Evolutionary conservation across 2,888 invertebrate species (phyloP).

Genomic region (Trypoxylon attenuatum): DNA sequence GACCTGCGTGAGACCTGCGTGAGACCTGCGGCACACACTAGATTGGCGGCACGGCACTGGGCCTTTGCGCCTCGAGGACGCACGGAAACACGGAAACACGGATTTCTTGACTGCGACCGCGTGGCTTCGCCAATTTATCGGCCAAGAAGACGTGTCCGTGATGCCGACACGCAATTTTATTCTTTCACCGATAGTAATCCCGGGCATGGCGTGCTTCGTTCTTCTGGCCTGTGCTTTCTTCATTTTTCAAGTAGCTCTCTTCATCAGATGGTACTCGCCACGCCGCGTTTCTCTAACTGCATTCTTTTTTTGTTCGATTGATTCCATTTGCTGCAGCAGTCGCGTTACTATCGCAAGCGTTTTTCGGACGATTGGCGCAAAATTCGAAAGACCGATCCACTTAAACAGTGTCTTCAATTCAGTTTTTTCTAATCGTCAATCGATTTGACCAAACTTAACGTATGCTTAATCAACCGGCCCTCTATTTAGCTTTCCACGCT

Average conservation of each 20-base stretch:
- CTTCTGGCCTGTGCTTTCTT: constrained; percentile 17
- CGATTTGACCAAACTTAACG: constrained; percentile 27
- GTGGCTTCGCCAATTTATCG: constrained; percentile 43
- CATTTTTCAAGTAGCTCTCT: constrained; percentile 19
- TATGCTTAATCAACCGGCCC: constrained; percentile 26
- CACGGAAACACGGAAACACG: constrained; percentile 42
- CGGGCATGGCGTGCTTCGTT: constrained; percentile 63
- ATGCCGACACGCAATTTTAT: constrained; percentile 50
- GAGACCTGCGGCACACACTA: constrained; percentile 51
- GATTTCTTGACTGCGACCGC: constrained; percentile 44
- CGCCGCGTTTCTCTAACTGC: constrained; percentile 7
- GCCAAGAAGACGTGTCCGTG: constrained; percentile 45
- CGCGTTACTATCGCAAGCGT: neutral
- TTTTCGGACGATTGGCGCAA: constrained; percentile 14
- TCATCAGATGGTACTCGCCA: constrained; percentile 11
- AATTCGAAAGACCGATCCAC: constrained; percentile 28
- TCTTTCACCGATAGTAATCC: constrained; percentile 35
- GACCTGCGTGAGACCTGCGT: constrained; percentile 10
- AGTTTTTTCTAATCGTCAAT: constrained; percentile 9
- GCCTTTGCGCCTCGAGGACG: constrained; percentile 25
- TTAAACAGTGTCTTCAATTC: constrained; percentile 14
- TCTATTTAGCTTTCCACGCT: constrained; percentile 30
- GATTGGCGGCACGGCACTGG: constrained; percentile 41
- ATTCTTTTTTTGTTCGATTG: neutral
- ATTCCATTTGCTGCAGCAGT: neutral